Base-by-base conservation (phyloP, 1,140 invertebrate genomes). In the Cyclargus thomasi region DNA sequence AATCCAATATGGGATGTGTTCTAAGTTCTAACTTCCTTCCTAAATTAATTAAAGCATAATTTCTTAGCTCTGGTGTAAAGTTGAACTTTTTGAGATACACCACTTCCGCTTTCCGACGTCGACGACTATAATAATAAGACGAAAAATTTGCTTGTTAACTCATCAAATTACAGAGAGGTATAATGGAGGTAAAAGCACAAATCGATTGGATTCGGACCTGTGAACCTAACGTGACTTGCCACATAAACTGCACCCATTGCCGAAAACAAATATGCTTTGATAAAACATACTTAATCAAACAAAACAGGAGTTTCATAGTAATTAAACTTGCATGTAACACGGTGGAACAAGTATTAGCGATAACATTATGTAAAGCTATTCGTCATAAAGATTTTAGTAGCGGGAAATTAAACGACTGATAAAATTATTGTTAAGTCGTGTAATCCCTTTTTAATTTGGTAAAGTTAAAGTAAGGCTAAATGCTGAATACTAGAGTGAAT, bases 251-350 rank as follows among this genome's bases (percentile, higher is more conserved):
- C 39, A 47, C 39, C 39, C 39, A 47, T 47, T 47, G 39, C 39
- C 39, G 6, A 47, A 47, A 47, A 47, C 39, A 47, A 47, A 47
- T 47, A 47, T 8, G 39, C 14, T 47, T 16, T 47, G 39, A 47
- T 47, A 47, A 47, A 47, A 47, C 39, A 14, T 16, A 47, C 10
- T 47, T 47, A 47, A 47, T 47, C 39, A 47, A 47, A 47, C 39
- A 47, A 47, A 47, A 47, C 14, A 47, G 39, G 10, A 47, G 39
- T 47, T 47, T n/a, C n/a, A n/a, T n/a, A n/a, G n/a, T 47, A 47
- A 47, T 47, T 47, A 47, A 47, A 47, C 39, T 47, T 47, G 39
- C 39, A 47, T 47, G 39, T 47, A 47, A 47, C 39, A 47, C 39
- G 39, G 39, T 47, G 39, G 39, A 47, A 47, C 39, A 47, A 47